Conservation (phyloP, 2,888 invertebrate genomes). For the Plemyria rubiginata region DNA sequence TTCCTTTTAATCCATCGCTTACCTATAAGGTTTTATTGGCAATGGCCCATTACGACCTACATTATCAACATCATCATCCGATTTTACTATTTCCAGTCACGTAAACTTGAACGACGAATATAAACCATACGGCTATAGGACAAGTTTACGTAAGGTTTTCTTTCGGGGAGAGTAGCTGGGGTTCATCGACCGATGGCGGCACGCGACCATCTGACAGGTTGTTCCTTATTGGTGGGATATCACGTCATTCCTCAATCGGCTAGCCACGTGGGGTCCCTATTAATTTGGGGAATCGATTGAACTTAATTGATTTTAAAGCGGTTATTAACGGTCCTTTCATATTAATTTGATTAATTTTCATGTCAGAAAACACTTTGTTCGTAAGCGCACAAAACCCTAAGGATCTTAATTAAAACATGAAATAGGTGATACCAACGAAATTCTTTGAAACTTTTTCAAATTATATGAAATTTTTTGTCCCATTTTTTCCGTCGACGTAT, state of each 20-base stretch:
- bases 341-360: not conserved
- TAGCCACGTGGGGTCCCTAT: constrained; percentile 25
- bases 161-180: constrained; percentile 51
- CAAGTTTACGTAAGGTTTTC: constrained; percentile 49
- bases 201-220: constrained; percentile 46
- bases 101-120: constrained; percentile 81
- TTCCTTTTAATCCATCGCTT: constrained; percentile 84
- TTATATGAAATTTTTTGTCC: constrained; percentile 25
- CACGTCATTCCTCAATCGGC: constrained; percentile 40
- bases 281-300: constrained; percentile 28
- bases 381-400: not conserved
- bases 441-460: constrained; percentile 30
- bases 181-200: constrained; percentile 51
- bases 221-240: constrained; percentile 46
- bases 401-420: not conserved
- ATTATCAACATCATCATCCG: constrained; percentile 85
- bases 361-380: not conserved
- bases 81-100: constrained; percentile 85
- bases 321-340: not conserved
- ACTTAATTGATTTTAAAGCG: constrained; percentile 23
- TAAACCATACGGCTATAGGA: constrained; percentile 72
- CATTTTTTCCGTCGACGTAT: constrained; percentile 36
- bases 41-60: constrained; percentile 83
- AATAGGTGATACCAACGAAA: constrained; percentile 3
- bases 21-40: constrained; percentile 85